phyloP scores from a whole-genome alignment of 2,888 invertebrate species.

The Epiblema foenella region DNA sequence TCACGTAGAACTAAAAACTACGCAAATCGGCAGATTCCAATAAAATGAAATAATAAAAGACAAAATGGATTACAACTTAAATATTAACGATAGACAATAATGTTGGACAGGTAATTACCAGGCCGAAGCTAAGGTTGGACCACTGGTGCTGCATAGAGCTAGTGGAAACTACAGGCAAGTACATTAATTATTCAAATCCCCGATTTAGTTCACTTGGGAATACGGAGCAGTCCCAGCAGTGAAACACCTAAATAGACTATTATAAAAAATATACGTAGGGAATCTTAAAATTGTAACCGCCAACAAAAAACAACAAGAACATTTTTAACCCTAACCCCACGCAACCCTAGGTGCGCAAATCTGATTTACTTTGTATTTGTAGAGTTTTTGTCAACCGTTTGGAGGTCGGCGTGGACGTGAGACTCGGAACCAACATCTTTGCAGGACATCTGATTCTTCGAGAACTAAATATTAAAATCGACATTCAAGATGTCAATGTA shows the following conservation, averaged over 20 bases:
- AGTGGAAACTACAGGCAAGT: conserved; percentile 62
- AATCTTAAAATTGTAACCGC: not conserved
- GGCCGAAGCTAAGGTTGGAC: conserved; percentile 55
- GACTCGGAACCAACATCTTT: conserved; percentile 60
- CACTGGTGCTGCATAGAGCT: conserved; percentile 57
- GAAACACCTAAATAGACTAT: no score
- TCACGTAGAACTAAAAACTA: no score
- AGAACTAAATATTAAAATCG: conserved; percentile 59
- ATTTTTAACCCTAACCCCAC: no score
- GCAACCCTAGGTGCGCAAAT: no score
- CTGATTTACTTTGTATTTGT: conserved; percentile 17
- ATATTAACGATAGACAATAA: not conserved
- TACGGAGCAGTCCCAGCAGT: no score
- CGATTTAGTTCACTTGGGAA: no score
- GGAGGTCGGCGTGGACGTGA: conserved; percentile 56
- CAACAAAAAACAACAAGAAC: not conserved
- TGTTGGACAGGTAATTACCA: conserved; percentile 58
- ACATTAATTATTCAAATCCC: not conserved
- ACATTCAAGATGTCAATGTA: conserved; percentile 63
- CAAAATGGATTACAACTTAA: no score
- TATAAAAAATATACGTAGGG: not conserved
- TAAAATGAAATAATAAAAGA: no score
- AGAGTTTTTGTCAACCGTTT: conserved; percentile 66
- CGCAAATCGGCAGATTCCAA: no score
- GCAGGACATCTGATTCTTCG: conserved; percentile 61